These are phyloP conservation scores for Electrophaes corylata DNA, from an alignment of 2,888 invertebrate species.

Conservation along the genomic window DNA sequence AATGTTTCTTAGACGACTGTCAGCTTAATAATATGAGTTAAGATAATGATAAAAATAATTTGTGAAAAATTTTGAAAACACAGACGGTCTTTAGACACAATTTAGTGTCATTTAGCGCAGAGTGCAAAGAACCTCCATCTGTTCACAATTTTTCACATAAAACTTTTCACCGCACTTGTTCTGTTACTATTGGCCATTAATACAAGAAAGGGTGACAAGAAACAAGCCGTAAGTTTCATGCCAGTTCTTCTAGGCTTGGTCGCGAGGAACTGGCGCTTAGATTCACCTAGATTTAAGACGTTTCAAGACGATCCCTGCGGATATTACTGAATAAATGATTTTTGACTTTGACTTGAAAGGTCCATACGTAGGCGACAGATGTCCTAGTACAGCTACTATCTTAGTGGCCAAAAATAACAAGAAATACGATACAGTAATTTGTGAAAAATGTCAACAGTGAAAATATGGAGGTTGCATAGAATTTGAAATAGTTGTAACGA, in stretches of 20 bases:
- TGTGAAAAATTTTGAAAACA: constrained; percentile 15
- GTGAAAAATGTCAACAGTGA: constrained; percentile 21
- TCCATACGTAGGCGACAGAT: too few species aligned
- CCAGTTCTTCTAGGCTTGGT: too few species aligned
- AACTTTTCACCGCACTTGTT: neutral
- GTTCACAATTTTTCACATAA: constrained; percentile 6
- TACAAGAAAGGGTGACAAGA: too few species aligned
- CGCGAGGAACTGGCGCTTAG: too few species aligned
- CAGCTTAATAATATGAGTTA: neutral
- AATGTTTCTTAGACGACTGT: neutral
- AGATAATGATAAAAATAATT: neutral
- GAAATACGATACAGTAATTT: too few species aligned
- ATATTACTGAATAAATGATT: too few species aligned
- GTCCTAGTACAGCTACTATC: too few species aligned
- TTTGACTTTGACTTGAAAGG: too few species aligned
- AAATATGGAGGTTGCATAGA: constrained; percentile 22
- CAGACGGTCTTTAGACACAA: constrained; percentile 21
- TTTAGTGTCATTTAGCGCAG: constrained; percentile 20
- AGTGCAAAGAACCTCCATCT: constrained; percentile 8
- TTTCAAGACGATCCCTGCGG: too few species aligned
- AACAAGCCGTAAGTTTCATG: too few species aligned
- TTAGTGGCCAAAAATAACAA: too few species aligned
- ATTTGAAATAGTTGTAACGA: constrained; percentile 39
- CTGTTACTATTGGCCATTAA: neutral
- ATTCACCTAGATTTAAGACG: too few species aligned